A percentile compares a stretch with the other conserved stretches of the same genome.
These are phyloP conservation scores for Glossophaga mutica DNA, from an alignment of 2,797 vertebrate genomes.

Conservation along the genomic window DNA sequence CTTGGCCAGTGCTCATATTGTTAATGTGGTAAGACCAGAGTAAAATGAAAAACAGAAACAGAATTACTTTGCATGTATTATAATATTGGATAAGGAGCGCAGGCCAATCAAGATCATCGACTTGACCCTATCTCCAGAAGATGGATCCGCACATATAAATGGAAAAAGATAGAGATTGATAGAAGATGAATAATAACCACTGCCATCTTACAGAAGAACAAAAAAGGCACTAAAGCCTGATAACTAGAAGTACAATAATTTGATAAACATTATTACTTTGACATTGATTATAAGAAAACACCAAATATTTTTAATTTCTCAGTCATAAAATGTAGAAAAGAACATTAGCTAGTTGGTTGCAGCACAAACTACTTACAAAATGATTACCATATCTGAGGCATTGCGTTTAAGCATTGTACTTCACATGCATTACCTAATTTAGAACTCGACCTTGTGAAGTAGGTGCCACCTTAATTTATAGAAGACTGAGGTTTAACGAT, in stretches of 20 bases:
- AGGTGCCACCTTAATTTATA: neutral
- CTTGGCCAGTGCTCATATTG: neutral
- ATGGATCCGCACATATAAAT: neutral
- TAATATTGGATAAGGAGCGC: neutral
- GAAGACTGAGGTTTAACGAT: neutral
- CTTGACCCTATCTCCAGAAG: neutral
- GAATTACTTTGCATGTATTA: neutral
- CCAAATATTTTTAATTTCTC: neutral
- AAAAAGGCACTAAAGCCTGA: neutral
- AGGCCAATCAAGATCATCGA: constrained; percentile 13
- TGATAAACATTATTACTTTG: neutral
- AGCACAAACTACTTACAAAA: neutral
- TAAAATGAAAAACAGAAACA: constrained; percentile 24
- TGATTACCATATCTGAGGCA: neutral
- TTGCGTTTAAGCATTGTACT: neutral
- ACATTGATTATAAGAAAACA: neutral
- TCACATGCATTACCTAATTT: neutral
- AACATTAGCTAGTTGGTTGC: neutral
- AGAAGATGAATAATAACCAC: neutral
- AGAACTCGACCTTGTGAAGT: neutral
- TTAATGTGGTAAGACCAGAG: neutral
- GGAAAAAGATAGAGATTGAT: neutral
- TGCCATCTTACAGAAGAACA: neutral
- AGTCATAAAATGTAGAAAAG: neutral
- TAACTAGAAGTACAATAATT: neutral